Conservation (phyloP, 2,797 vertebrate genomes). For the Aplochiton taeniatus region DNA sequence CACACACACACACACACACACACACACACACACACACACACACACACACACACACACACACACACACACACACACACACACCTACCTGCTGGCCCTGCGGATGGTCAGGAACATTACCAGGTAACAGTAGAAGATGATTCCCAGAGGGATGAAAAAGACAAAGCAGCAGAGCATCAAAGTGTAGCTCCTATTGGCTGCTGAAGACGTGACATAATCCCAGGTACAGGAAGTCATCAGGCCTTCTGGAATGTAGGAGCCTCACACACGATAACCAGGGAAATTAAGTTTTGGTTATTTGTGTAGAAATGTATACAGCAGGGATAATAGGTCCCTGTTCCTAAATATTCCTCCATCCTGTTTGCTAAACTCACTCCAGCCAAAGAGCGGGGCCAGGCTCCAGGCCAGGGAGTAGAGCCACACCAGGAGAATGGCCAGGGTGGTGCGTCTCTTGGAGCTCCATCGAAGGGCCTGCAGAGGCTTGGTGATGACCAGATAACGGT, state of each 20-base stretch:
- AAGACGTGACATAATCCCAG: constrained; percentile 78
- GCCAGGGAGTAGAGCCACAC: constrained; percentile 91
- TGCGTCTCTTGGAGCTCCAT: constrained; percentile 81
- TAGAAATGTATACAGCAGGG: too few relatives aligned
- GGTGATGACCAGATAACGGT: constrained; percentile 93
- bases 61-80: too few relatives aligned
- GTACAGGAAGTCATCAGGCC: constrained; percentile 82
- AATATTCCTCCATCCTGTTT: too few relatives aligned
- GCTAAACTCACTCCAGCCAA: constrained; percentile 96
- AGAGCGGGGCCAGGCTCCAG: constrained; percentile 92
- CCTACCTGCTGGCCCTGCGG: constrained; percentile 70
- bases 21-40: too few relatives aligned
- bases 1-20: too few relatives aligned
- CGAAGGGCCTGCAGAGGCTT: constrained; percentile 84
- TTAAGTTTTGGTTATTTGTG: too few relatives aligned
- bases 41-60: too few relatives aligned
- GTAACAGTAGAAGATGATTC: constrained; percentile 76
- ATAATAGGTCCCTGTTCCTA: too few relatives aligned
- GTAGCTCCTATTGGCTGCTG: constrained; percentile 73
- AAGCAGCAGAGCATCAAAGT: constrained; percentile 82
- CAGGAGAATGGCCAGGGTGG: constrained; percentile 77
- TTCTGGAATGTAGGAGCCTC: constrained; percentile 81
- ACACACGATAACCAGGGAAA: too few relatives aligned
- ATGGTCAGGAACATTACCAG: constrained; percentile 76
- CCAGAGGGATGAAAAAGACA: constrained; percentile 79